phyloP scores from a whole-genome alignment of 92 coral and sea anemone genomes.

The Nematostella vectensis region DNA sequence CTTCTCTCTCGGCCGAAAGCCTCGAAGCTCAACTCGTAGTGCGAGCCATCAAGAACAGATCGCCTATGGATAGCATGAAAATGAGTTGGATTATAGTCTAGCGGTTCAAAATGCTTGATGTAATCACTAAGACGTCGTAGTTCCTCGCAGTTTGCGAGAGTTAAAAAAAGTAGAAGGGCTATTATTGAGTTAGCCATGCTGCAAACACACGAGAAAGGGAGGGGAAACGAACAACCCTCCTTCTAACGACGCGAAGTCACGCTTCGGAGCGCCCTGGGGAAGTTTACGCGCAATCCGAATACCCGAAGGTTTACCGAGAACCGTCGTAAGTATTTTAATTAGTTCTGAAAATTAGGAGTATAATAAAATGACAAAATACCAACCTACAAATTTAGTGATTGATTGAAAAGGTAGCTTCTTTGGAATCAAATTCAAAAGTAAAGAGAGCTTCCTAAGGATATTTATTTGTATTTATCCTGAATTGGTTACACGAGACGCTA shows the following conservation, averaged over 20 bases:
- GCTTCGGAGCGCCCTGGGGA: conserved; percentile 13
- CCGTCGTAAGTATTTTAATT: no score
- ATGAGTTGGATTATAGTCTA: conserved; percentile 48
- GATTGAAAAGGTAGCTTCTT: no score
- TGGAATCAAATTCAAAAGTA: no score
- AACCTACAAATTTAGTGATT: no score
- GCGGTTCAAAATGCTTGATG: conserved; percentile 56
- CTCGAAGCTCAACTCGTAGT: conserved; percentile 57
- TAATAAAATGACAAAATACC: no score
- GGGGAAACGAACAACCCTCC: conserved; percentile 6
- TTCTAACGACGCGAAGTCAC: conserved; percentile 43
- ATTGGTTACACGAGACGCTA: no score
- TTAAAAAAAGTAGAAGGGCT: conserved; percentile 18
- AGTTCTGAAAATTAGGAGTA: no score
- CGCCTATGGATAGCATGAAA: conserved; percentile 54
- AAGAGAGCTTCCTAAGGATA: no score
- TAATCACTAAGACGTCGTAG: conserved; percentile 41
- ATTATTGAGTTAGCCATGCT: conserved; percentile 14
- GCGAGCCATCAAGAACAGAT: conserved; percentile 38
- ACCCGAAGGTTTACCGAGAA: no score
- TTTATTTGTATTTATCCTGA: no score
- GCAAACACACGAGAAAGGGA: neutral
- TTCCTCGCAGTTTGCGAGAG: conserved; percentile 14
- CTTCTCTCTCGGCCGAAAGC: conserved; percentile 60
- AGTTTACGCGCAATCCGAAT: no score